Evolutionary conservation across 1,140 invertebrate species (phyloP), one percentile per base, ranked within the genome.

Genomic region (Drosophila grimshawi): DNA sequence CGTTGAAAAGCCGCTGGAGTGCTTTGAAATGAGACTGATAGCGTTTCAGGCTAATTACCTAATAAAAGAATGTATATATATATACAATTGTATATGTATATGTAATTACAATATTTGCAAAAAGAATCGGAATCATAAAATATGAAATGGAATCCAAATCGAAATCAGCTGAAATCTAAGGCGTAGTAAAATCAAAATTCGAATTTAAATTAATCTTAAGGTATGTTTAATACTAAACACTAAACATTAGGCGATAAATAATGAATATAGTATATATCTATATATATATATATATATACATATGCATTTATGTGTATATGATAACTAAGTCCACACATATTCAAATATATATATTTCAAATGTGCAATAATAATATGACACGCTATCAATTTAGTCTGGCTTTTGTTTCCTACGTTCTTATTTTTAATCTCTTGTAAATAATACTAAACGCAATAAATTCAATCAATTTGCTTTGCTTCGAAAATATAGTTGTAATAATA

Each of bases 161-260:
- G 35, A 60, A 52, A 80, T 56, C 64, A 71, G 63, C 45, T 55
- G 60, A 60, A 73, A 49, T 52, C 45, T 62, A 80, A 72, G 77
- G 80, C 85, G 86, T 89, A 89, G 76, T 60, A 81, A 90, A 91
- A 91, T 91, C 88, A 91, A 91, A 91, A 91, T 91, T 91, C 88
- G 88, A 91, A 91, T 91, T 91, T 91, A 91, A 86, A 76, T 55
- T 69, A 81, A 59, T 67, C 55, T 65, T 86, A 86, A 82, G 76
- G 49, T 90, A 76, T 78, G 70, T 57, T 56, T 76, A 77, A 79
- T 76, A 67, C 5, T 45, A 80, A 51, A 46, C 60, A 61, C 19
- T 19, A 19, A 19, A 19, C 19, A 19, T 19, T 19, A 19, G 19
- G 19, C 19, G 19, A 70, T 80, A 78, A 55, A 70, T 78, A 80